These are phyloP conservation scores for Kryphioiulus occultus DNA, from an alignment of 2,888 invertebrate genomes.

Conservation along the genomic window DNA sequence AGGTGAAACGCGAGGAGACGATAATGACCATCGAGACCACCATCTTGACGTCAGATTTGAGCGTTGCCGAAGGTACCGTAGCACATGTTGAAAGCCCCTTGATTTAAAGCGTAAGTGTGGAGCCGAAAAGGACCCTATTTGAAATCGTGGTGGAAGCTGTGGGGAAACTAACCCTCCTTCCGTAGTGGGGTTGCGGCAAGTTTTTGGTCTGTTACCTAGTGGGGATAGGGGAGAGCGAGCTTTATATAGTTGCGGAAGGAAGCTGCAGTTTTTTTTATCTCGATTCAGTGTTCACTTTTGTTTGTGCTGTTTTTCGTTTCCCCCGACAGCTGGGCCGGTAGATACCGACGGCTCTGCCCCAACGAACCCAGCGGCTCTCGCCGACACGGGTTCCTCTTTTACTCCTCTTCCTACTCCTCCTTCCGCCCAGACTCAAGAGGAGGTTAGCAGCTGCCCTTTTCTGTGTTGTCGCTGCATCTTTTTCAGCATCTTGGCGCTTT, in stretches of 20 bases:
- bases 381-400: neutral
- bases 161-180: slow-evolving; percentile 1
- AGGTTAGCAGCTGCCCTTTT: slow-evolving; percentile 13
- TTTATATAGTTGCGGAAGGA: neutral
- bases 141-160: neutral
- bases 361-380: neutral
- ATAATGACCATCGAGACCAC: slow-evolving; percentile 52
- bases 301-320: neutral
- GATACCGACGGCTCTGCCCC: neutral
- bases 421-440: slow-evolving; percentile 28
- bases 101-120: slow-evolving; percentile 35
- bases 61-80: slow-evolving; percentile 41
- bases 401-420: neutral
- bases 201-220: too few relatives aligned
- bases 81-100: slow-evolving; percentile 24
- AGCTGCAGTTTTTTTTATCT: neutral
- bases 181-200: neutral
- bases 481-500: neutral
- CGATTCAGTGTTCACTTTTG: neutral
- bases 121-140: neutral
- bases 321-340: neutral
- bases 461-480: neutral
- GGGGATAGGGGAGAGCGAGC: too few relatives aligned
- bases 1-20: slow-evolving; percentile 52
- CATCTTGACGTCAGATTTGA: slow-evolving; percentile 49